A percentile compares a stretch with the other conserved stretches of the same genome.
phyloP scores from a whole-genome alignment of 37 sponge, comb jelly and placozoan genomes.

The Beroe ovata region DNA sequence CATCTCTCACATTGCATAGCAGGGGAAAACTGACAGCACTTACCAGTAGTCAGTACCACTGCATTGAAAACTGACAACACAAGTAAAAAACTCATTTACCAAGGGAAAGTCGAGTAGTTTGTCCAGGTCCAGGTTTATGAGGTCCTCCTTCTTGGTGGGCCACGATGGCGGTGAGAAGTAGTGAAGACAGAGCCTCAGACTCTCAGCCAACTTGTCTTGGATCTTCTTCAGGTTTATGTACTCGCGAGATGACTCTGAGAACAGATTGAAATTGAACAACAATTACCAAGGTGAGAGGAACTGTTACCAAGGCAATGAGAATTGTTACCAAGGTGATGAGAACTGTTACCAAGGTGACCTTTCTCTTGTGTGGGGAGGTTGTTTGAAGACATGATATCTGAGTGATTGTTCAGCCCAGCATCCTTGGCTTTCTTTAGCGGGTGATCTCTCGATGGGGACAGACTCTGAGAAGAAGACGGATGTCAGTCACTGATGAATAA shows the following conservation, averaged over 20 bases:
- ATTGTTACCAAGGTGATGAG: no score
- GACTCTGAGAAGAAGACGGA: conserved; percentile 44
- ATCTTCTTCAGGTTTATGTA: conserved; percentile 46
- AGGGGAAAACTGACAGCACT: no score
- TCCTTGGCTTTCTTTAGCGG: conserved; percentile 24
- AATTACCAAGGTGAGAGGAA: no score
- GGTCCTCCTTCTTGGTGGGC: conserved; percentile 65
- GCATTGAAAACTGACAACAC: no score
- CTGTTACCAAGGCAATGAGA: no score
- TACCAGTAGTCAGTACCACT: no score
- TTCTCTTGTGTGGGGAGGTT: neutral
- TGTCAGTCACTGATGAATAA: no score
- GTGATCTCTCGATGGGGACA: neutral
- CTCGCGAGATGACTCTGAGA: conserved; percentile 18
- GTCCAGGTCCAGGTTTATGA: conserved; percentile 57
- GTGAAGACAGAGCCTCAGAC: conserved; percentile 41
- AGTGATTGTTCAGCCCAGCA: neutral
- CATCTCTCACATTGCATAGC: neutral
- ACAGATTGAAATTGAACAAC: no score
- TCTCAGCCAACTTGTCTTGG: conserved; percentile 63
- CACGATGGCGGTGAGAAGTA: conserved; percentile 64
- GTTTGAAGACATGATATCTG: neutral
- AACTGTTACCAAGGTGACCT: no score
- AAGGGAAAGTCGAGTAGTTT: conserved; percentile 59
- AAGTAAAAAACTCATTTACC: conserved; percentile 14